Evolutionary conservation across 2,113 vertebrate species (phyloP).

Genomic region (Triplophysa rosa): DNA sequence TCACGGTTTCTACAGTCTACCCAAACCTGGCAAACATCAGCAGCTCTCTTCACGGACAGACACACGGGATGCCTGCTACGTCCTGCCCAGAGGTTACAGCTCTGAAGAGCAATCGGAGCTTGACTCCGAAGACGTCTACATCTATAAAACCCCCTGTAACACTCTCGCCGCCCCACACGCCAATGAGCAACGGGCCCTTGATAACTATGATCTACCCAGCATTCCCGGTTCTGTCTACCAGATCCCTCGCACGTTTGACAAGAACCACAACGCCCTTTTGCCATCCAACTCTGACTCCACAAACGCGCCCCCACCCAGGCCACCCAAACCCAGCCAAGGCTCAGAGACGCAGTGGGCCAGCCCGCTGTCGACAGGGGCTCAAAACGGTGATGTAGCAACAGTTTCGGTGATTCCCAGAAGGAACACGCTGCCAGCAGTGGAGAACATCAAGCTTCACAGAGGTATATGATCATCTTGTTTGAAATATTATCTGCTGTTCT

Average conservation of each 20-base stretch:
- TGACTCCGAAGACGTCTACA: conserved; percentile 87
- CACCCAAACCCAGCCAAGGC: conserved; percentile 86
- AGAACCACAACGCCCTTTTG: conserved; percentile 91
- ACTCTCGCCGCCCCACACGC: conserved; percentile 80
- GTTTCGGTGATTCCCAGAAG: conserved; percentile 89
- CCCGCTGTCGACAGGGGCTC: conserved; percentile 77
- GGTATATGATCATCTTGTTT: conserved; percentile 68
- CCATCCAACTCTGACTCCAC: conserved; percentile 78
- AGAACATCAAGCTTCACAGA: conserved; percentile 92
- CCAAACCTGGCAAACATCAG: conserved; percentile 85
- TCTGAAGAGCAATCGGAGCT: conserved; percentile 81
- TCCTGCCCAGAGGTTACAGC: conserved; percentile 84
- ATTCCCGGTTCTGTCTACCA: conserved; percentile 89
- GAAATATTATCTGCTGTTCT: too few relatives aligned
- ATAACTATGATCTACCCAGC: conserved; percentile 86
- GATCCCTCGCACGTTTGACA: conserved; percentile 93
- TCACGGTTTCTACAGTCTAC: conserved; percentile 92
- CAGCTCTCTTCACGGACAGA: conserved; percentile 60
- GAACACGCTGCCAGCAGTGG: conserved; percentile 92
- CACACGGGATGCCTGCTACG: conserved; percentile 81
- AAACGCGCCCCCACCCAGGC: conserved; percentile 79
- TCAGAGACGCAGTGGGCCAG: conserved; percentile 85
- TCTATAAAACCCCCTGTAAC: conserved; percentile 92
- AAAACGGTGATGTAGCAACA: conserved; percentile 74
- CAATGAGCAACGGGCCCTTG: conserved; percentile 69